phyloP scores from a whole-genome alignment of 2,888 invertebrate genomes.

The Drosophila birchii region DNA sequence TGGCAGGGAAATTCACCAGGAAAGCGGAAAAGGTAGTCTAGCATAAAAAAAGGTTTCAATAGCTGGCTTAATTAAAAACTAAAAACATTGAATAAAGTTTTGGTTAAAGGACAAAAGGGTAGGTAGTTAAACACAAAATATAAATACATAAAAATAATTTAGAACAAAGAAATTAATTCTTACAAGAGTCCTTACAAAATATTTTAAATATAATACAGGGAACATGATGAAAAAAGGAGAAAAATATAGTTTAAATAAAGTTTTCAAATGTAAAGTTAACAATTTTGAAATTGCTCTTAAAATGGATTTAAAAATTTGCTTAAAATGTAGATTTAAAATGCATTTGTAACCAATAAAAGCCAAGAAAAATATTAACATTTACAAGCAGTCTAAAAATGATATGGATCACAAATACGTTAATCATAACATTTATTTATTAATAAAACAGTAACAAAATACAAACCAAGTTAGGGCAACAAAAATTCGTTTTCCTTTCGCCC shows the following conservation, averaged over 20 bases:
- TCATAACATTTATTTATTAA: background rate
- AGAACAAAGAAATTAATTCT: too few relatives aligned
- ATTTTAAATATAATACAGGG: background rate
- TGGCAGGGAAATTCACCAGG: background rate
- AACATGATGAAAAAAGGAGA: too few relatives aligned
- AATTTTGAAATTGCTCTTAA: too few relatives aligned
- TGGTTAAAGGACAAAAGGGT: background rate
- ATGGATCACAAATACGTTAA: too few relatives aligned
- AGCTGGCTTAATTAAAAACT: slow-evolving; percentile 8
- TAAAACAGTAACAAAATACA: background rate
- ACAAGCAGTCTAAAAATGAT: too few relatives aligned
- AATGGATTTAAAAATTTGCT: too few relatives aligned
- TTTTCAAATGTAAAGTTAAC: too few relatives aligned
- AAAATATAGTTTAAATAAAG: too few relatives aligned
- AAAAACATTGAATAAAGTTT: slow-evolving; percentile 3
- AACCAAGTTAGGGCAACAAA: slow-evolving; percentile 2
- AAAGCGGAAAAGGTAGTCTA: slow-evolving; percentile 1
- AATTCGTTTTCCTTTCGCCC: background rate
- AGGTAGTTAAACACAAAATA: background rate
- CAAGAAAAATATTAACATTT: too few relatives aligned
- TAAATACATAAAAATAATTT: background rate
- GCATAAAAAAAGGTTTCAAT: slow-evolving; percentile 1
- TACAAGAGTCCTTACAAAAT: background rate
- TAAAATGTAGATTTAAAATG: too few relatives aligned
- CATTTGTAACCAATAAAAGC: too few relatives aligned